Percentiles rank a stretch among this genome's conserved stretches.
These are phyloP conservation scores for Pterobdella sp. DNA, from an alignment of 2,888 invertebrate genomes.

Conservation along the genomic window DNA sequence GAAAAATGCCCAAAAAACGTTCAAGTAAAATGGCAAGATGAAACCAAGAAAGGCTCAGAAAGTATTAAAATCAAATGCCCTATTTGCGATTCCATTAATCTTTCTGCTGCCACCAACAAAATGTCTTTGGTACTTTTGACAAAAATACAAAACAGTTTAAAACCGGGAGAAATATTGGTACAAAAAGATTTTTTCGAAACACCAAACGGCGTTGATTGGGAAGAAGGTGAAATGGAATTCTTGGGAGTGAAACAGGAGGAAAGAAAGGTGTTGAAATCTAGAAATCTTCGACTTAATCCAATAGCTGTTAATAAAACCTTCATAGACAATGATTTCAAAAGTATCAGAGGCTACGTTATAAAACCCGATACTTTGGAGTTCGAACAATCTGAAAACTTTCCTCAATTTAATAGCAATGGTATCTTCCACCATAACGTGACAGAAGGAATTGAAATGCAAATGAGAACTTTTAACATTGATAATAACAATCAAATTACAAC, in stretches of 20 bases:
- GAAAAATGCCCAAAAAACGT: background rate
- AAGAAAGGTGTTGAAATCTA: slow-evolving; percentile 18
- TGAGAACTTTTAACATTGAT: background rate
- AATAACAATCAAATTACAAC: background rate
- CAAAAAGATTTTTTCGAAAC: background rate
- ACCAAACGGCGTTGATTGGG: background rate
- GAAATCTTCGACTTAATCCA: slow-evolving; percentile 14
- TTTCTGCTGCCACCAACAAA: background rate
- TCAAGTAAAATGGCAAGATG: background rate
- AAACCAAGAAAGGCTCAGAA: background rate
- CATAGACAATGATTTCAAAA: background rate
- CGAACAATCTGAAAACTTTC: background rate
- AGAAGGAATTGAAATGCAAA: background rate
- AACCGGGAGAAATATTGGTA: background rate
- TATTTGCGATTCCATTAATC: background rate
- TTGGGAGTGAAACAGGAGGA: slow-evolving; percentile 10
- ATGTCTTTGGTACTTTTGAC: background rate
- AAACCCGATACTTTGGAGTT: background rate
- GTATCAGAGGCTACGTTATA: background rate
- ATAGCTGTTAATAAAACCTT: background rate
- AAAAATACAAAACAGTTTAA: background rate
- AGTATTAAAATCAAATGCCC: slow-evolving; percentile 16
- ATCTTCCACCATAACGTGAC: background rate
- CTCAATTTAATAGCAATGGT: background rate
- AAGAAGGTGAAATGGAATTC: background rate